Evolutionary conservation across 2,888 invertebrate species (phyloP).

Genomic region (Erebia epiphron): DNA sequence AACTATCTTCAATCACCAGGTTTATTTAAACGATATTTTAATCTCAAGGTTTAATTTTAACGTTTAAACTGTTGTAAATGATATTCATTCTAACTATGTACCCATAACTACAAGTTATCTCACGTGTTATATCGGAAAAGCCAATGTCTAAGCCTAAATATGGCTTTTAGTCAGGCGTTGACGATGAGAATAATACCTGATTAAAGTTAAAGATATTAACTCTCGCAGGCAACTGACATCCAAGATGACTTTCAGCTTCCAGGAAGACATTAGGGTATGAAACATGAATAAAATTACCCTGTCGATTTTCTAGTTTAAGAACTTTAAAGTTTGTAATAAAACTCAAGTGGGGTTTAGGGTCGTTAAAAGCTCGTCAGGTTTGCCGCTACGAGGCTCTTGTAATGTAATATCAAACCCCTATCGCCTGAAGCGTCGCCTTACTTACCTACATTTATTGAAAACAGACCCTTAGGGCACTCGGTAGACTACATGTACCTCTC

Average conservation of each 20-base stretch:
- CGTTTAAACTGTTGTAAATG: too few relatives aligned
- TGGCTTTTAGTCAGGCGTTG: too few relatives aligned
- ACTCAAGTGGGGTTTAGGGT: background rate
- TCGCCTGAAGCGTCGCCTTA: constrained; percentile 8
- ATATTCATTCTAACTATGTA: too few relatives aligned
- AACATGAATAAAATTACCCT: constrained; percentile 1
- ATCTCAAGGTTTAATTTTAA: too few relatives aligned
- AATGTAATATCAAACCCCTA: constrained; percentile 17
- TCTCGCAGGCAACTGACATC: too few relatives aligned
- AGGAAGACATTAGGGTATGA: constrained; percentile 1
- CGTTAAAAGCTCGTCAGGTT: constrained; percentile 18
- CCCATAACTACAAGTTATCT: too few relatives aligned
- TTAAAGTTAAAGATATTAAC: too few relatives aligned
- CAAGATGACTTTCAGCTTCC: background rate
- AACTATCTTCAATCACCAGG: background rate
- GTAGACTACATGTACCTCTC: background rate
- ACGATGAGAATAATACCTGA: too few relatives aligned
- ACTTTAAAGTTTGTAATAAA: constrained; percentile 16
- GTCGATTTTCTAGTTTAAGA: background rate
- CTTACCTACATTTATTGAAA: background rate
- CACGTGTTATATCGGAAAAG: too few relatives aligned
- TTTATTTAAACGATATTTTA: too few relatives aligned
- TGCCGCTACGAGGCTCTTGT: background rate
- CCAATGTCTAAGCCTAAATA: too few relatives aligned
- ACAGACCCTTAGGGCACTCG: background rate